Percentiles rank a stretch among this genome's conserved stretches.
phyloP scores from a whole-genome alignment of 35 echinoderm and acorn worm species.

The Heliocidaris erythrogramma region DNA sequence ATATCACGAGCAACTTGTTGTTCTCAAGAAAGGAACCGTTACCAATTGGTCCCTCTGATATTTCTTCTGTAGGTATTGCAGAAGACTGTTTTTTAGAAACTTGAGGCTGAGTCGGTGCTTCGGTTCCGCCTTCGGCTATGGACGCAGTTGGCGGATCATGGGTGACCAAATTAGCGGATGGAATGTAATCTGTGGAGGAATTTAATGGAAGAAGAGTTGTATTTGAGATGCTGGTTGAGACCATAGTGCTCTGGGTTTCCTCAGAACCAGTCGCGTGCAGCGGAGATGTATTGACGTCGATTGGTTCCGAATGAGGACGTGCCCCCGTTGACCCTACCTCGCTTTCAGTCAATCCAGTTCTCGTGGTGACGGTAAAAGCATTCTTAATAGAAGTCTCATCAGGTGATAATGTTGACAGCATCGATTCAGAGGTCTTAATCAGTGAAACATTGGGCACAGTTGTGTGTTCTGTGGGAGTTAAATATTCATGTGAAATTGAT shows the following conservation, averaged over 20 bases:
- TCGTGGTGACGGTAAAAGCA: background rate
- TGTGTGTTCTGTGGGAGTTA: background rate
- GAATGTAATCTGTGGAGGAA: too few relatives aligned
- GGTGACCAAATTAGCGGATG: background rate
- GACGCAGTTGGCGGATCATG: background rate
- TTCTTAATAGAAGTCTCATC: background rate
- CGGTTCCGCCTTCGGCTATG: background rate
- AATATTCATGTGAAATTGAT: background rate
- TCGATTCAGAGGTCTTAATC: background rate
- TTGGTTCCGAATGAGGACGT: background rate
- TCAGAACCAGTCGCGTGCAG: background rate
- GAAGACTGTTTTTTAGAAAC: background rate
- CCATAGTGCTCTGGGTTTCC: too few relatives aligned
- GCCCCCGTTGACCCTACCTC: background rate
- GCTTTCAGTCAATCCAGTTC: background rate
- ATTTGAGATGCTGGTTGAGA: too few relatives aligned
- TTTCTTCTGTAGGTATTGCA: background rate
- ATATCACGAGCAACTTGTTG: background rate
- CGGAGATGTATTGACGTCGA: background rate
- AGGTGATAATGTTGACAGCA: background rate
- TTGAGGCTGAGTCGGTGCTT: background rate
- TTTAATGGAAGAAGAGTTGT: too few relatives aligned
- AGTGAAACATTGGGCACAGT: background rate
- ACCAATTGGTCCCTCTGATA: background rate
- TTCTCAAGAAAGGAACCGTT: background rate